These are phyloP conservation scores for Dysmachus trigonus DNA, from an alignment of 2,888 invertebrate species.

Conservation along the genomic window DNA sequence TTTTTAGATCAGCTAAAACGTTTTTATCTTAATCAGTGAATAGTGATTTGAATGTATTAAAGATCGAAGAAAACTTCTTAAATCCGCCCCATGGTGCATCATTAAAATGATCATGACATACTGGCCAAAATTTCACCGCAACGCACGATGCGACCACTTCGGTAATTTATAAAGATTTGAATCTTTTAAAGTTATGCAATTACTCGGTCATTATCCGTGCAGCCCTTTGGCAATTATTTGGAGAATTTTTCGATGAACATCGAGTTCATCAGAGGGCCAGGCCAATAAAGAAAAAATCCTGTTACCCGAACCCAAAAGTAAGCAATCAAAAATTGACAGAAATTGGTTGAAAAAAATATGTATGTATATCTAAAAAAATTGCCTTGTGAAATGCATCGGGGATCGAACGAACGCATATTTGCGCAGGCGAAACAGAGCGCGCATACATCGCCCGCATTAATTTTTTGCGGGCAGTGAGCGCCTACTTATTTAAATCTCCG, in stretches of 20 bases:
- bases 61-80: background rate
- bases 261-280: background rate
- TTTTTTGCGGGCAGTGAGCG: background rate
- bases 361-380: background rate
- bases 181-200: background rate
- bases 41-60: background rate
- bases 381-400: background rate
- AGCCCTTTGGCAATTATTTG: background rate
- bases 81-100: background rate
- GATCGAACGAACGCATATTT: background rate
- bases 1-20: too few relatives aligned
- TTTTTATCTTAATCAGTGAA: too few relatives aligned
- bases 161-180: background rate
- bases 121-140: background rate
- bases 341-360: background rate
- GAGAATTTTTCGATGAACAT: background rate
- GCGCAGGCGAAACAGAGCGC: background rate
- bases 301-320: background rate
- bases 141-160: background rate
- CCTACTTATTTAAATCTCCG: slow-evolving; percentile 22
- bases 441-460: background rate
- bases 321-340: background rate
- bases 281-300: background rate
- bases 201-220: background rate
- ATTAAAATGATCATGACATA: background rate